Evolutionary conservation across 2,797 vertebrate species (phyloP).

Genomic region (Sebastes wilsoni): DNA sequence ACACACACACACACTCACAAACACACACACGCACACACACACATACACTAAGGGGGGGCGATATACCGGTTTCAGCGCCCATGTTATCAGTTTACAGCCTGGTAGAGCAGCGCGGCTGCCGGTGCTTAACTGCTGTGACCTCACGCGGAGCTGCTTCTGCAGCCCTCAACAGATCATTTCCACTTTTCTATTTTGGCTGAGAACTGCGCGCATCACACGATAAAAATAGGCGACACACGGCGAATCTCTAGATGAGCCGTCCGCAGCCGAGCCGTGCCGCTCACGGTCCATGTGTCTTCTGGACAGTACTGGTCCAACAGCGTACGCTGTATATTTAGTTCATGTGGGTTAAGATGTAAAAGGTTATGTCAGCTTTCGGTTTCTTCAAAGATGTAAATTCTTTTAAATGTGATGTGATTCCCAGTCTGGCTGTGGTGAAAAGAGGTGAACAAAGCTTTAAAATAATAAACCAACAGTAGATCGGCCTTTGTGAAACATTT

Average conservation of each 20-base stretch:
- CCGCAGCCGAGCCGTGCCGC: no score
- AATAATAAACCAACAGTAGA: not conserved
- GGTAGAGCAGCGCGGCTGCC: not conserved
- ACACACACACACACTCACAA: not conserved
- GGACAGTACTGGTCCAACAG: not conserved
- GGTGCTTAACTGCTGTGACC: not conserved
- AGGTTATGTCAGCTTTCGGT: not conserved
- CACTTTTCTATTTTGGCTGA: not conserved
- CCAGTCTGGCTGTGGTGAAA: not conserved
- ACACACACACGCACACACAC: slow-evolving; percentile 1
- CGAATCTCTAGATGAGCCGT: not conserved
- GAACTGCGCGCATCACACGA: not conserved
- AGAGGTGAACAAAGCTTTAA: not conserved
- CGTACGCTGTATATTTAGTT: not conserved
- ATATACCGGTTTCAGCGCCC: no score
- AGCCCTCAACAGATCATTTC: not conserved
- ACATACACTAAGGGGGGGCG: not conserved
- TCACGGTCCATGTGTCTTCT: not conserved
- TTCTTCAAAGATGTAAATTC: not conserved
- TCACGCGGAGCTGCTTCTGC: not conserved
- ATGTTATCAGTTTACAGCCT: not conserved
- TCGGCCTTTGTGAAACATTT: no score
- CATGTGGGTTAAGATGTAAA: not conserved
- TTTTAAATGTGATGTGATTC: not conserved
- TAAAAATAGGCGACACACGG: not conserved